Conservation (phyloP, 2,113 vertebrate species). For the Ariopsis seemanni region DNA sequence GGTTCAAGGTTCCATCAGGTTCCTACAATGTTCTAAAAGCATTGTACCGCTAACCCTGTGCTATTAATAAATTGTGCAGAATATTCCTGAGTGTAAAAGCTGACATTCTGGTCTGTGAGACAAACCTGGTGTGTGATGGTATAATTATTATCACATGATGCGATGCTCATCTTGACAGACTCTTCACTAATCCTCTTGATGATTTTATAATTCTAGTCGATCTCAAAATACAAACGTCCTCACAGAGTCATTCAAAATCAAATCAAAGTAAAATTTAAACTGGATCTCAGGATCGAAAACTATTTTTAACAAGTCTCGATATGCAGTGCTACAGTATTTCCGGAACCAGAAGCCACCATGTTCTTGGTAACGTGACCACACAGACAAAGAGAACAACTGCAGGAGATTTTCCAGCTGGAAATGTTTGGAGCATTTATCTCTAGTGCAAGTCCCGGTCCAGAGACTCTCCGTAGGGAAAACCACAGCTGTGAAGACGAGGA, state of each 20-base stretch:
- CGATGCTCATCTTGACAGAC: background rate
- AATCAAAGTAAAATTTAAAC: background rate
- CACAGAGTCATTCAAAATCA: background rate
- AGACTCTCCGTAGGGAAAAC: conserved; percentile 27
- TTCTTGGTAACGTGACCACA: conserved; percentile 29
- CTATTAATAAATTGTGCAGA: background rate
- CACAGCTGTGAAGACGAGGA: conserved; percentile 34
- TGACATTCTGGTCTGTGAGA: background rate
- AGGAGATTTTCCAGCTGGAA: conserved; percentile 18
- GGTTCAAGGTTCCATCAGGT: no score
- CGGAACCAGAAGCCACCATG: background rate
- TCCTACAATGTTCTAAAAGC: background rate
- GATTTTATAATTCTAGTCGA: background rate
- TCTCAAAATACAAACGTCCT: background rate
- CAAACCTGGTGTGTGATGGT: background rate
- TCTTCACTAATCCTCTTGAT: background rate
- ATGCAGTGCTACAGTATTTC: background rate
- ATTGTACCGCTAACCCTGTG: background rate
- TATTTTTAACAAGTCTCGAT: no score
- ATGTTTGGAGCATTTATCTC: conserved; percentile 33
- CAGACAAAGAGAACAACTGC: background rate
- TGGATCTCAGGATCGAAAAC: no score
- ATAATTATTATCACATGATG: background rate
- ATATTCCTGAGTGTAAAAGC: background rate
- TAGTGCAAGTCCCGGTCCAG: conserved; percentile 1